Conservation (phyloP, 2,797 vertebrate species). For the Echiichthys vipera region DNA sequence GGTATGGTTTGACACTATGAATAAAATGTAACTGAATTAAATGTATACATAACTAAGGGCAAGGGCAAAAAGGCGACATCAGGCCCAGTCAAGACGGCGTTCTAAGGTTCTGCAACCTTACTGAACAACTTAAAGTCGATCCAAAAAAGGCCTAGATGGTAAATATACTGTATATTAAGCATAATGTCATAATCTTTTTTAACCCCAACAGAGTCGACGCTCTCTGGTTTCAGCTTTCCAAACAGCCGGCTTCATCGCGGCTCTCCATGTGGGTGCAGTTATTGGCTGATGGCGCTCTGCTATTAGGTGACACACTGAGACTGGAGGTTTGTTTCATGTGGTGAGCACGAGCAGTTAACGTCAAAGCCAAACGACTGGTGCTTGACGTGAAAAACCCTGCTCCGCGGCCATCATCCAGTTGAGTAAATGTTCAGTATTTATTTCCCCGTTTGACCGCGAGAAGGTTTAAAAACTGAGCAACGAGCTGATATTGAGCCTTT, state of each 20-base stretch:
- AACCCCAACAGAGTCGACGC: background rate
- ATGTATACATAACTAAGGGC: too few relatives aligned
- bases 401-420: slow-evolving; percentile 1
- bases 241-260: background rate
- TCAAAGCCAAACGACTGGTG: slow-evolving; percentile 38
- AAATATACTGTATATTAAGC: background rate
- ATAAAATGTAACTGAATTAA: too few relatives aligned
- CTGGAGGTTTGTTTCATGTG: slow-evolving; percentile 49
- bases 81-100: too few relatives aligned
- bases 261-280: slow-evolving; percentile 42
- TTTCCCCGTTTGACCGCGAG: slow-evolving; percentile 42
- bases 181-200: background rate
- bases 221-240: slow-evolving; percentile 10
- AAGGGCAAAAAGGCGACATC: too few relatives aligned
- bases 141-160: background rate
- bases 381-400: slow-evolving; percentile 28
- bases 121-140: background rate
- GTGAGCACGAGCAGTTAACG: slow-evolving; percentile 29
- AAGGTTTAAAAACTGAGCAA: slow-evolving; percentile 28
- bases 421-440: slow-evolving; percentile 40
- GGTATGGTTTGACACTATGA: too few relatives aligned
- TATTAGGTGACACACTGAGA: slow-evolving; percentile 48
- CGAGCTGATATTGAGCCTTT: slow-evolving; percentile 18
- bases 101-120: background rate
- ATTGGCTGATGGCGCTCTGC: slow-evolving; percentile 26